Evolutionary conservation across 2,113 vertebrate species (phyloP).

Genomic region (Chaenocephalus aceratus): DNA sequence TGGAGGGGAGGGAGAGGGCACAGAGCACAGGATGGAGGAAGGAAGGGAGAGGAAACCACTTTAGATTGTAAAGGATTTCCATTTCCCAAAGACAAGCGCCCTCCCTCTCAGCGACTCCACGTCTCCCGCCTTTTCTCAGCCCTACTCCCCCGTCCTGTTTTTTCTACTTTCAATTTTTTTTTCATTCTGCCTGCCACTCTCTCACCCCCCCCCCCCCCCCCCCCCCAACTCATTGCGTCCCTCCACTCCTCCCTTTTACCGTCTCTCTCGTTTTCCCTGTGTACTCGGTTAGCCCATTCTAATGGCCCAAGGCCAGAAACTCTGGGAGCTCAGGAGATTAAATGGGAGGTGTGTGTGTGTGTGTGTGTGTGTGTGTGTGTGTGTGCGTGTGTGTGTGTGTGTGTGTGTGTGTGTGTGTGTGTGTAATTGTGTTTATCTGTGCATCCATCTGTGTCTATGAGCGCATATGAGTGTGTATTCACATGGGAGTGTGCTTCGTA

Average conservation of each 20-base stretch:
- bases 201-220: neutral
- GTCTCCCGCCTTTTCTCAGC: conserved; percentile 35
- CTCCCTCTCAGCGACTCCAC: conserved; percentile 64
- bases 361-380: conserved; percentile 24
- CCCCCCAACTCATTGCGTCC: neutral
- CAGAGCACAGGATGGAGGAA: conserved; percentile 70
- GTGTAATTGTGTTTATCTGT: conserved; percentile 33
- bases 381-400: conserved; percentile 18
- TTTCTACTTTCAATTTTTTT: conserved; percentile 31
- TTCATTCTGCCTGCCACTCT: conserved; percentile 16
- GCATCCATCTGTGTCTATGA: conserved; percentile 29
- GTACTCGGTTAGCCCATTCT: conserved; percentile 52
- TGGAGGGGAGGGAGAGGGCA: conserved; percentile 58
- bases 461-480: conserved; percentile 14
- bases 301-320: conserved; percentile 72
- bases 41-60: conserved; percentile 91
- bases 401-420: conserved; percentile 6
- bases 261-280: conserved; percentile 37
- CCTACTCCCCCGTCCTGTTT: conserved; percentile 13
- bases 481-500: neutral
- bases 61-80: conserved; percentile 88
- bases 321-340: conserved; percentile 70
- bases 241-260: conserved; percentile 20
- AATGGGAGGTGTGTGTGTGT: conserved; percentile 43
- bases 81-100: conserved; percentile 89